Evolutionary conservation across 2,888 invertebrate genomes (phyloP), one percentile per base, ranked within the genome.

Genomic region (Tholera decimalis): DNA sequence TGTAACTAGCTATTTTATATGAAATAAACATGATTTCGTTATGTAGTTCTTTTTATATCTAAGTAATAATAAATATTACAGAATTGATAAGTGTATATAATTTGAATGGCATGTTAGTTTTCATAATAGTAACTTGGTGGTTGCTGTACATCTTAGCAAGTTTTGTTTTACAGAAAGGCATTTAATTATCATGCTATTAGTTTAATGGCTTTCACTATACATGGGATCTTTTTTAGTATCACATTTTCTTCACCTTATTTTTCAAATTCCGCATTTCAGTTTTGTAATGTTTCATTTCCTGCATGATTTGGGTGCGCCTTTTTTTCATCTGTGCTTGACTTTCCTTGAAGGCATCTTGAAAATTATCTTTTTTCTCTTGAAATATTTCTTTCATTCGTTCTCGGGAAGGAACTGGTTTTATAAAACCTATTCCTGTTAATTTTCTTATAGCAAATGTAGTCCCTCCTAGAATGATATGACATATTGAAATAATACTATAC

Each of bases 361-460:
- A 80, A 77, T 96, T 96, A 33, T 96, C 96, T 85, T 96, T 97
- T 75, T 95, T 95, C 79, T 96, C 96, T 79, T 96, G 93, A 71
- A 96, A 93, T 92, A 97, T 96, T 85, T 96, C 96, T 85, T 96
- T 97, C 11, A 97, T 91, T 76, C 96, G 89, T 80, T 96, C 96
- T 59, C 94, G 94, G 24, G 97, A 97, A 20, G 98, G 97, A 35
- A 98, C 97, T n/a, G 98, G 98, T 88, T 97, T 97, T 67, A 98
- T 97, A 89, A 97, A 97, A 54, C 99, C 99, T 88, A 97, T 96
- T 82, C 96, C 96, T 80, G 97, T 97, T 77, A 99, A 95, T 85
- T 97, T 97, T 83, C 97, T 98, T 64, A 99, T 98, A 8, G 98
- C 97, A 87, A 97, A 91, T 20, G 98, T 98, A 22, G 99, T 98